Evolutionary conservation across 2,113 vertebrate genomes (phyloP).

Genomic region (Propithecus coquereli): DNA sequence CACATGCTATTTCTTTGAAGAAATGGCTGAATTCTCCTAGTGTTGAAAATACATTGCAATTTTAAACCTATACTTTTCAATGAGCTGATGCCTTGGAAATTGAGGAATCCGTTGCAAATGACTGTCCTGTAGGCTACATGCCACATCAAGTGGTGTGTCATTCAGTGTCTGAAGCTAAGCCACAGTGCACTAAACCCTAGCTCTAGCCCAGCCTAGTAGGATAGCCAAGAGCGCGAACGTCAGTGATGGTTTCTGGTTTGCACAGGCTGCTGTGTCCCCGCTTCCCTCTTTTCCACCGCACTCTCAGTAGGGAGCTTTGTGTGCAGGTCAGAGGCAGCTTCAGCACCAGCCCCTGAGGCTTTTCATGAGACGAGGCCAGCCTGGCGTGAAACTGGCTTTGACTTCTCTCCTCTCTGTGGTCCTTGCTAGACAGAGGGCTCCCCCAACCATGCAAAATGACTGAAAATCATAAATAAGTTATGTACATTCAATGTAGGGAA

Average conservation of each 20-base stretch:
- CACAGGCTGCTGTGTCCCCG: background rate
- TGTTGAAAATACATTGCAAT: background rate
- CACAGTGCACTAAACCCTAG: fast-evolving
- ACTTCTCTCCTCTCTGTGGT: background rate
- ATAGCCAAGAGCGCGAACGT: too few species aligned
- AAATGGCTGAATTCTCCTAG: background rate
- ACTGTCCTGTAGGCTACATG: fast-evolving
- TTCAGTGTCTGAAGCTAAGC: background rate
- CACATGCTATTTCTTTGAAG: background rate
- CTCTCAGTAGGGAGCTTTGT: background rate
- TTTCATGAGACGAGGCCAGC: fast-evolving
- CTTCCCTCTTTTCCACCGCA: background rate
- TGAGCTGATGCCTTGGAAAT: background rate
- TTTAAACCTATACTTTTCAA: background rate
- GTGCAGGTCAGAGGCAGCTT: background rate
- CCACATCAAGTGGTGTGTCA: fast-evolving
- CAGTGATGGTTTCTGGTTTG: background rate
- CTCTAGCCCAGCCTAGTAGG: background rate
- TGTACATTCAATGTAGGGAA: background rate
- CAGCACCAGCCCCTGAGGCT: fast-evolving
- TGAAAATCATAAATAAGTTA: background rate
- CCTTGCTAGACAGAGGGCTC: background rate
- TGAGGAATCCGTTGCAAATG: background rate
- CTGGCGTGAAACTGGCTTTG: background rate
- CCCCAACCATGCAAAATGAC: background rate